Percentiles rank a stretch among this genome's conserved stretches.
Evolutionary conservation across 2,797 vertebrate species (phyloP).

Genomic region (Podargus strigoides): DNA sequence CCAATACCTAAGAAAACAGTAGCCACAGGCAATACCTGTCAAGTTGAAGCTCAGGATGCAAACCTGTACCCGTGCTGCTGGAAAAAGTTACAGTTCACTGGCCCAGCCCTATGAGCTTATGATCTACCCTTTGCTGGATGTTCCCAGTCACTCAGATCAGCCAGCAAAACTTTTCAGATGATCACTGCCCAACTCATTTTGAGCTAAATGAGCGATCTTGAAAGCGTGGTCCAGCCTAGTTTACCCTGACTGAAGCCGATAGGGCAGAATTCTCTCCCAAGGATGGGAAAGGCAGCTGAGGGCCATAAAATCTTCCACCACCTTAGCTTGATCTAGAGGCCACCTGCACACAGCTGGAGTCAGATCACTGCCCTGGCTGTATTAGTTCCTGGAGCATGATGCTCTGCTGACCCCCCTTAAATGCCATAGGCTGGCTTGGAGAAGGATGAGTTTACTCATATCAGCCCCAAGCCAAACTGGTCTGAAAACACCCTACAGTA

Average conservation of each 20-base stretch:
- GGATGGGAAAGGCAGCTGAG: not conserved
- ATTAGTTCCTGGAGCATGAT: not conserved
- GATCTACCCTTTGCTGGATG: not conserved
- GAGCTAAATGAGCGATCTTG: not conserved
- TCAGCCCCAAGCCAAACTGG: not conserved
- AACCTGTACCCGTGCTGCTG: not conserved
- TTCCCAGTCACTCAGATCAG: not conserved
- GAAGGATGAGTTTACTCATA: not conserved
- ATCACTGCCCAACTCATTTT: not conserved
- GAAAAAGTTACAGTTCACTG: not conserved
- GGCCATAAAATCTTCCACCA: not conserved
- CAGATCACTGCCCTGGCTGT: not conserved
- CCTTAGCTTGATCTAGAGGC: not conserved
- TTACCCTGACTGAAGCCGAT: not conserved
- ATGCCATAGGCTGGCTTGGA: not conserved
- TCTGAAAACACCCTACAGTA: not conserved
- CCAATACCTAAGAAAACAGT: not conserved
- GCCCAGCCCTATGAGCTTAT: not conserved
- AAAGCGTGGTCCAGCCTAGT: not conserved
- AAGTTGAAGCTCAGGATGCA: not conserved
- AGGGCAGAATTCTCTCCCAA: not conserved
- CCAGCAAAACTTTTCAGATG: not conserved
- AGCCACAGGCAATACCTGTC: not conserved
- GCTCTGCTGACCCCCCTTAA: not conserved
- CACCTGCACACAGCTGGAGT: not conserved